phyloP scores from a whole-genome alignment of 2,113 vertebrate species.

The Ovis canadensis region DNA sequence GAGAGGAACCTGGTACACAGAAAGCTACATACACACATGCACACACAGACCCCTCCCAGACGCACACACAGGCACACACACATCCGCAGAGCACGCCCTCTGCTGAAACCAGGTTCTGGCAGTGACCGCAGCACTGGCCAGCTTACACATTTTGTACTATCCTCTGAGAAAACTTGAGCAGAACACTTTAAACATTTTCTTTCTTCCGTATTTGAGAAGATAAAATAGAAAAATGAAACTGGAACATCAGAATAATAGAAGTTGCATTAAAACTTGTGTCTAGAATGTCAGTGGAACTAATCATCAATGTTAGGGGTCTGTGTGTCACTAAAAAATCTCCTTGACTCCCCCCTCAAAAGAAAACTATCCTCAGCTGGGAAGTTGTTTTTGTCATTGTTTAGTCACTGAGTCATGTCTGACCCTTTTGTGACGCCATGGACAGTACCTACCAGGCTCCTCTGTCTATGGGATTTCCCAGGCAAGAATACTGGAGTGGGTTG shows the following conservation, averaged over 20 bases:
- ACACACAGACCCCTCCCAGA: not conserved
- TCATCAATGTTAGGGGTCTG: not conserved
- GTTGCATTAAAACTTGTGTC: not conserved
- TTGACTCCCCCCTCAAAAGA: not conserved
- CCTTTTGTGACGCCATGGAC: not conserved
- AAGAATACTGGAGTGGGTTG: not conserved
- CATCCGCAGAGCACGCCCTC: not conserved
- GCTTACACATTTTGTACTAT: not conserved
- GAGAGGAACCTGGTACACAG: not conserved
- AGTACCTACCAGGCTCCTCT: not conserved
- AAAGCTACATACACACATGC: not conserved
- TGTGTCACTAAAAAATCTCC: not conserved
- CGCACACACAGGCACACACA: fast-evolving
- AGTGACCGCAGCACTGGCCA: not conserved
- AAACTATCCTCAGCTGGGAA: not conserved
- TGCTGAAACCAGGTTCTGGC: not conserved
- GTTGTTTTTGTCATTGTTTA: not conserved
- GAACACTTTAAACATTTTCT: not conserved
- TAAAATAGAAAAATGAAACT: not conserved
- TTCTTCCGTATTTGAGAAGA: not conserved
- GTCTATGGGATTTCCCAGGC: not conserved
- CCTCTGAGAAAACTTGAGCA: not conserved
- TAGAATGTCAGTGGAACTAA: not conserved
- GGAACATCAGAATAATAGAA: not conserved
- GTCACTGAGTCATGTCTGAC: not conserved